Conservation (phyloP, 2,113 vertebrate genomes). For the Rhizomys pruinosus region DNA sequence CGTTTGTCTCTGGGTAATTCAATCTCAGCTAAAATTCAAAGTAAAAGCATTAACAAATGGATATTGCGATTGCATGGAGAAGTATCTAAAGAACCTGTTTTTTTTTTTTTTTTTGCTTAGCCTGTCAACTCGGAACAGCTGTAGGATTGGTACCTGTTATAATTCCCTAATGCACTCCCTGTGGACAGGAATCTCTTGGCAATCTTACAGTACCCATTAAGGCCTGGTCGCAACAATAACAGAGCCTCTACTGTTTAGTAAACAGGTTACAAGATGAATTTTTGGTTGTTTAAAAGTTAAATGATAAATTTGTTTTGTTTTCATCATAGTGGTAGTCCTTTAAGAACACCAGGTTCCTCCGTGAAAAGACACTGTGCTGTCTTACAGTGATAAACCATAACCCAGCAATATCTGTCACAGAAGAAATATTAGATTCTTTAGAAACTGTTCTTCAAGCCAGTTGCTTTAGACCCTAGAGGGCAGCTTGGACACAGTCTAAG, state of each 20-base stretch:
- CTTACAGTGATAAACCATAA: neutral
- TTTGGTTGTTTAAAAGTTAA: constrained; percentile 17
- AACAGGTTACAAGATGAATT: neutral
- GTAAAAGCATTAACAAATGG: neutral
- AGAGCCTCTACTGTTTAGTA: neutral
- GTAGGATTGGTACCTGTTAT: neutral
- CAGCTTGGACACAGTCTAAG: neutral
- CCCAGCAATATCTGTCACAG: neutral
- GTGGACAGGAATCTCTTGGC: neutral
- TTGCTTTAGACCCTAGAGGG: neutral
- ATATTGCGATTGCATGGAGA: neutral
- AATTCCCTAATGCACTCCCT: neutral
- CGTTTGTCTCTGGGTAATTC: neutral
- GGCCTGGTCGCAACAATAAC: neutral
- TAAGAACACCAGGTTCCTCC: neutral
- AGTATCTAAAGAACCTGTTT: neutral
- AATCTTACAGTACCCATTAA: neutral
- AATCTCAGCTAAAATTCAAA: neutral
- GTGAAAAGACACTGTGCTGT: neutral
- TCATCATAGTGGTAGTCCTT: neutral
- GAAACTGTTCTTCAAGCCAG: neutral
- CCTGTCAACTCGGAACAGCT: neutral
- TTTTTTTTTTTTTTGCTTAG: too few species aligned
- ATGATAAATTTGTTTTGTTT: neutral
- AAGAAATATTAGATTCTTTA: neutral